Conservation (phyloP, 2,113 vertebrate species). For the Gobio gobio region DNA sequence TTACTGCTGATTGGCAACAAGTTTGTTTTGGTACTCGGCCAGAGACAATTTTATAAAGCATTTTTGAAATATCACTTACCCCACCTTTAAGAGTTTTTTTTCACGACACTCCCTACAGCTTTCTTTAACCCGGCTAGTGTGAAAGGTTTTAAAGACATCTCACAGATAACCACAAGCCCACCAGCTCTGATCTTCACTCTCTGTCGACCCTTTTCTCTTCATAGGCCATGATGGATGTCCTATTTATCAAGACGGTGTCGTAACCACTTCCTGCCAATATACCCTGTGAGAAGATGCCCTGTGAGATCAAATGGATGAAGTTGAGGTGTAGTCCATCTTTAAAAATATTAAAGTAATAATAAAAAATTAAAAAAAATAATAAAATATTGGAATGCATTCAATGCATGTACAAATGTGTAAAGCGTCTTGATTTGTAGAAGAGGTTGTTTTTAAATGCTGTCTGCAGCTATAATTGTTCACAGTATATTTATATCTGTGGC, state of each 20-base stretch:
- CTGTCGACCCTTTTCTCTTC: not conserved
- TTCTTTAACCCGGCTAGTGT: not conserved
- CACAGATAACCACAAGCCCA: conserved; percentile 13
- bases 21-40: too few species aligned
- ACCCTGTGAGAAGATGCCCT: not conserved
- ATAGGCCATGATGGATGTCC: not conserved
- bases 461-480: not conserved
- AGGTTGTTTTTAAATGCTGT: not conserved
- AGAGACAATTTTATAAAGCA: too few species aligned
- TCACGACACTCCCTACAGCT: not conserved
- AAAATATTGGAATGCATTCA: not conserved
- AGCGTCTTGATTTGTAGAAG: not conserved
- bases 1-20: too few species aligned
- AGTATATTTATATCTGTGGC: not conserved
- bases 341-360: too few species aligned
- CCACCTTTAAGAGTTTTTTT: too few species aligned
- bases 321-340: not conserved
- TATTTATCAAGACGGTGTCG: not conserved
- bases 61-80: too few species aligned
- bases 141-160: not conserved
- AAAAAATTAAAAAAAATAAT: too few species aligned
- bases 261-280: conserved; percentile 7
- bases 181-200: not conserved
- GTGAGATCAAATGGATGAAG: not conserved
- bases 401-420: not conserved